Base-by-base conservation (phyloP, 2,888 invertebrate species). In the Ischnus inquisitorius region DNA sequence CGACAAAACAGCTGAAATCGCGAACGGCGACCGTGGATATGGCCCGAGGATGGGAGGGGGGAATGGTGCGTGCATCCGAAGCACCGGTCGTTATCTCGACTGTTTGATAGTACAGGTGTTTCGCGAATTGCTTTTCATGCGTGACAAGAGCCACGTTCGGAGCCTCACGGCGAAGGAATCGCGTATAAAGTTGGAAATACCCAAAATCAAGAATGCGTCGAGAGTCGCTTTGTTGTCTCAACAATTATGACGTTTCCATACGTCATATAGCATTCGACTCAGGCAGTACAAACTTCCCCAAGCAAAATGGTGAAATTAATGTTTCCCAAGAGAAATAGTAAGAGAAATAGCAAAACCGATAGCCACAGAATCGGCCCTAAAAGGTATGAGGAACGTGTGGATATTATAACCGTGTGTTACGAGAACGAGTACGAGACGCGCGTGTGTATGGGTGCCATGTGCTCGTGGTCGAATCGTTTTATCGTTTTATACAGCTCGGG, bases 401-500 rank as follows among this genome's bases (percentile, higher is more conserved):
- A 74, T 60, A 71, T 69, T 57, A 22, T 78, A 68, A 67, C 28
- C 60, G 51, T 14, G 57, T 43, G 28, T 34, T 51, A 71, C 5
- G 41, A n/a, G 28, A 12, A 57, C 19, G 48, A 41, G 62, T 16
- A 43, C 41, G 39, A 57, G 25, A 25, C 34, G 19, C 19, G 41
- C 22, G 62, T 62, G 60, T 68, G 34, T 60, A 71, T 54, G 39
- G 19, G 46, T 19, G 22, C n/a, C 48, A 16, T 64, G 48, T 22
- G 34, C 51, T 72, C 25, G 68, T 76, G 85, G 79, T 57, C 60
- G 87, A 88, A 90, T 89, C 86, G 86, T 88, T 88, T 88, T 88
- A 89, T 89, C 86, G 87, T 87, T 88, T 90, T 90, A 89, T 88
- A 86, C 82, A 80, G 71, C 74, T 79, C 69, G 65, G 67, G 72